A percentile compares a stretch with the other conserved stretches of the same genome.
Evolutionary conservation across 2,113 vertebrate species (phyloP).

Genomic region (Tinamus guttatus): DNA sequence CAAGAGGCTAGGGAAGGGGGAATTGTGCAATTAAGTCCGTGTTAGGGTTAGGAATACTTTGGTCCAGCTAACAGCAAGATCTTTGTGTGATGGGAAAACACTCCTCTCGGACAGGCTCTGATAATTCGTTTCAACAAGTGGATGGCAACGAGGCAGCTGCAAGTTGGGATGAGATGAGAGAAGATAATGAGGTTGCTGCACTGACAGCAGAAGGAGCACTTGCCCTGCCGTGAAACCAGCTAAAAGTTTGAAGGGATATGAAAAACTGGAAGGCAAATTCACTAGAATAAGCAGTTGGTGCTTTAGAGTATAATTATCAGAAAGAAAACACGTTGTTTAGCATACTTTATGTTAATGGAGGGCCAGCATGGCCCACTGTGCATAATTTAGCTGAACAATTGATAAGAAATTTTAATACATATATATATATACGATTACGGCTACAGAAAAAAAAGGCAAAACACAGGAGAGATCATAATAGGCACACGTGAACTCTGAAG

Average conservation of each 20-base stretch:
- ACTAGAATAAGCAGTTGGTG: conserved; percentile 84
- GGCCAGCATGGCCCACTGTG: conserved; percentile 89
- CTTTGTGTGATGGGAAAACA: conserved; percentile 36
- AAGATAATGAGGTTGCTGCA: conserved; percentile 65
- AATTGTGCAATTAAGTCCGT: conserved; percentile 31
- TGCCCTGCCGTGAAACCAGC: conserved; percentile 62
- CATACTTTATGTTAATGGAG: conserved; percentile 89
- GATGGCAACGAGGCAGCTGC: neutral
- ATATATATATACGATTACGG: conserved; percentile 92
- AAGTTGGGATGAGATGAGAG: conserved; percentile 43
- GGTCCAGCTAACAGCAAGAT: neutral
- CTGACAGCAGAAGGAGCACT: conserved; percentile 66
- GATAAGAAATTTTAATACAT: conserved; percentile 86
- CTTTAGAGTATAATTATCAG: conserved; percentile 89
- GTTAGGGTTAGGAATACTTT: conserved; percentile 49
- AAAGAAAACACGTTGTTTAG: conserved; percentile 83
- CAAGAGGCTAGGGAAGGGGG: neutral
- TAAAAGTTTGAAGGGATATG: conserved; percentile 75
- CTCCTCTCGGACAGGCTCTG: conserved; percentile 21
- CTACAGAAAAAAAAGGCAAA: conserved; percentile 85
- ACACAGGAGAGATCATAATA: conserved; percentile 91
- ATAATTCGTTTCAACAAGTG: conserved; percentile 45
- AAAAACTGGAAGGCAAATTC: conserved; percentile 79
- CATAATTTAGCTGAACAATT: conserved; percentile 94
- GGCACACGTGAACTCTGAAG: conserved; percentile 94